Evolutionary conservation across 2,113 vertebrate genomes (phyloP).

Genomic region (Dunckerocampus dactyliophorus): DNA sequence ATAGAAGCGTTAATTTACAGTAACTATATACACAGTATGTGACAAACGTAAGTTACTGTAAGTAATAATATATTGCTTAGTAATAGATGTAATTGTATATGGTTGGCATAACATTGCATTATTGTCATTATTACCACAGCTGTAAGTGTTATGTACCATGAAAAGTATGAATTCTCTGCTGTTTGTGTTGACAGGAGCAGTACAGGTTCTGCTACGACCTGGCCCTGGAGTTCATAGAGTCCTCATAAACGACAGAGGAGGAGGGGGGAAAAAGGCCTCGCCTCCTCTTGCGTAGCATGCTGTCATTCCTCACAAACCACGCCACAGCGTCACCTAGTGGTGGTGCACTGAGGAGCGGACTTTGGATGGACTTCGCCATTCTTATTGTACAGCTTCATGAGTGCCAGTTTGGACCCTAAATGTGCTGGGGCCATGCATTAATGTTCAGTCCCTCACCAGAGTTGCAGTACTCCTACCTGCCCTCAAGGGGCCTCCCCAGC

Average conservation of each 20-base stretch:
- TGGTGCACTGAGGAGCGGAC: neutral
- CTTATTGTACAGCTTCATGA: constrained; percentile 61
- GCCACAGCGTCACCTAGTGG: neutral
- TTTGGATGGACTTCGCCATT: constrained; percentile 22
- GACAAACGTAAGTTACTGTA: too few species aligned
- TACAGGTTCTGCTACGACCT: constrained; percentile 99
- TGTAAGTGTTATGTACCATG: too few species aligned
- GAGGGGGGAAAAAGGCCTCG: constrained; percentile 23
- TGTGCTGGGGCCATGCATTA: constrained; percentile 37
- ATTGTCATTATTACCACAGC: too few species aligned
- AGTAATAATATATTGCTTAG: too few species aligned
- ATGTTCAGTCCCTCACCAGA: constrained; percentile 30
- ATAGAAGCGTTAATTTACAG: too few species aligned
- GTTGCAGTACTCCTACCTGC: neutral
- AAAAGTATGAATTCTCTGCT: neutral
- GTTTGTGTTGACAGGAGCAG: constrained; percentile 80
- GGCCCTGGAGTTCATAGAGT: constrained; percentile 92
- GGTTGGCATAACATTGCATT: too few species aligned
- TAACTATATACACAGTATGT: too few species aligned
- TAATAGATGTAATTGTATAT: too few species aligned
- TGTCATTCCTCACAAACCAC: constrained; percentile 22
- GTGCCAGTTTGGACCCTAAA: constrained; percentile 49
- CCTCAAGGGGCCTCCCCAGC: neutral
- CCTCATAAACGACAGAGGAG: constrained; percentile 76
- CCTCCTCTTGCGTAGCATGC: constrained; percentile 37